Conservation (phyloP, 2,888 invertebrate genomes). For the Chirona hameri region DNA sequence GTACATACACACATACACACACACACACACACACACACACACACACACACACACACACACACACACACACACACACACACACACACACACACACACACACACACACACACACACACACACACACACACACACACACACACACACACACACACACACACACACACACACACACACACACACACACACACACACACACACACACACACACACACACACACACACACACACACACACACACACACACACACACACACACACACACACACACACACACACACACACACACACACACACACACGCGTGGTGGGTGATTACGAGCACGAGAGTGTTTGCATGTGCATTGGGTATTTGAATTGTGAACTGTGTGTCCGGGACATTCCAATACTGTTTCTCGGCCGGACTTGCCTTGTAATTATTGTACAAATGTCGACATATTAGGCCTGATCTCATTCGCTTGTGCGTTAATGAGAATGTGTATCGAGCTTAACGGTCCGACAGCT, state of each 20-base stretch:
- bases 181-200: too few relatives aligned
- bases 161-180: too few relatives aligned
- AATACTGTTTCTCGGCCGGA: not conserved
- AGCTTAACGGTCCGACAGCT: not conserved
- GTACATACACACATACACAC: not conserved
- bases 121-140: too few relatives aligned
- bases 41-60: too few relatives aligned
- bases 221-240: not conserved
- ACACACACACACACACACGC: too few relatives aligned
- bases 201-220: not conserved
- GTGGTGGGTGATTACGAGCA: not conserved
- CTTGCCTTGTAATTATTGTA: constrained; percentile 24
- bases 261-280: too few relatives aligned
- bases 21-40: too few relatives aligned
- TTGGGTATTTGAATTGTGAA: not conserved
- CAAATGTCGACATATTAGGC: not conserved
- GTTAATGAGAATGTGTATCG: not conserved
- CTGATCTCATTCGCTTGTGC: not conserved
- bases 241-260: not conserved
- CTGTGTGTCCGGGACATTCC: not conserved
- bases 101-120: too few relatives aligned
- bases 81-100: too few relatives aligned
- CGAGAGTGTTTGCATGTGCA: not conserved
- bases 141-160: too few relatives aligned
- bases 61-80: too few relatives aligned